These are phyloP conservation scores for Heterochromis multidens DNA, from an alignment of 2,113 vertebrate species.

Conservation along the genomic window DNA sequence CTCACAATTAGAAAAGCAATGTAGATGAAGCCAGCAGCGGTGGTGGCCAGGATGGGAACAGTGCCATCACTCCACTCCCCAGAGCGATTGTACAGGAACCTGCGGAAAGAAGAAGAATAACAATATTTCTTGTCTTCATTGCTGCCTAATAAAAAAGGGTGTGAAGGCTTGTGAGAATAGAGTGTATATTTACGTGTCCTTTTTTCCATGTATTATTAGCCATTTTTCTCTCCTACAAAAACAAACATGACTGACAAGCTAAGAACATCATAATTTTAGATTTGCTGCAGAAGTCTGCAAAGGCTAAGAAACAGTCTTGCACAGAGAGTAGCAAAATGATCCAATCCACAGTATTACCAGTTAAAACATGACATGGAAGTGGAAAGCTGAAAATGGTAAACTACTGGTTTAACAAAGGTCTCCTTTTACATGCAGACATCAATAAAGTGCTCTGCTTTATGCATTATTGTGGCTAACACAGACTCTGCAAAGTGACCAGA, in stretches of 20 bases:
- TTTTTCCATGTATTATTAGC: neutral
- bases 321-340: neutral
- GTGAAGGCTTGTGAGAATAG: neutral
- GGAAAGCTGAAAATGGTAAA: neutral
- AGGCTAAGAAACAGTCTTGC: neutral
- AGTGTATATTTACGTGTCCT: neutral
- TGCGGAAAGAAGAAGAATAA: constrained; percentile 58
- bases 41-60: constrained; percentile 87
- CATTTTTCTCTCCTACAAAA: neutral
- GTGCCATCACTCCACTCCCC: constrained; percentile 96
- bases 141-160: neutral
- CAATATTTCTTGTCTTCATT: neutral
- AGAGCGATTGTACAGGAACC: constrained; percentile 92
- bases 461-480: constrained; percentile 1
- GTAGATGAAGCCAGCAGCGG: constrained; percentile 89
- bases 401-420: neutral
- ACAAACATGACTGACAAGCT: neutral
- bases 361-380: neutral
- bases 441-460: neutral
- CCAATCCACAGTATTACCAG: neutral
- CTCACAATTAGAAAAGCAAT: constrained; percentile 88
- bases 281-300: neutral
- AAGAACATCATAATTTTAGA: neutral
- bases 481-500: neutral
- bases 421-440: neutral